Evolutionary conservation across 2,113 vertebrate species (phyloP).

Genomic region (Mastomys natalensis): DNA sequence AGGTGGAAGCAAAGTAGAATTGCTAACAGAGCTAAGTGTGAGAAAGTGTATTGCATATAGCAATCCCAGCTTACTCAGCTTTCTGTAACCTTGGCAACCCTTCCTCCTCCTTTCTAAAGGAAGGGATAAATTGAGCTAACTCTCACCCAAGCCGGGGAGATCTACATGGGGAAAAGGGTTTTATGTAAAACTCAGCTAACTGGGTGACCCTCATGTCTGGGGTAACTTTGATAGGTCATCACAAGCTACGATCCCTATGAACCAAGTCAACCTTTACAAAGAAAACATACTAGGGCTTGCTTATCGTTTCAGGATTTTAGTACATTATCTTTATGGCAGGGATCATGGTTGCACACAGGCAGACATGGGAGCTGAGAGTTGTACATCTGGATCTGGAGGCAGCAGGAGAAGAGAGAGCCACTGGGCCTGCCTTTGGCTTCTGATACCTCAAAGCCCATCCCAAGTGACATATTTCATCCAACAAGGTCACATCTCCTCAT

Average conservation of each 20-base stretch:
- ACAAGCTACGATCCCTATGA: neutral
- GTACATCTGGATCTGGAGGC: neutral
- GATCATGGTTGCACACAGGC: neutral
- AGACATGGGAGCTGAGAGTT: neutral
- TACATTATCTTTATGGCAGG: too few relatives aligned
- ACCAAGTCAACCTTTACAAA: neutral
- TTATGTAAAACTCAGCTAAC: neutral
- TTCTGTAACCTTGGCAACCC: neutral
- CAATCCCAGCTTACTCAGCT: accelerated
- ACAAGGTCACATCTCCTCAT: neutral
- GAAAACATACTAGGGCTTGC: neutral
- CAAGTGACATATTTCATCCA: neutral
- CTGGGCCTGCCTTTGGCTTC: neutral
- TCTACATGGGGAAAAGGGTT: neutral
- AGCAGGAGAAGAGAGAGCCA: neutral
- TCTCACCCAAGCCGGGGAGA: neutral
- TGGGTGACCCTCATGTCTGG: neutral
- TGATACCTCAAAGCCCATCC: neutral
- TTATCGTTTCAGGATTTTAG: neutral
- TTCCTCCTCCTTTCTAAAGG: neutral
- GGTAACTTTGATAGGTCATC: neutral
- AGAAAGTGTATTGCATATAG: accelerated
- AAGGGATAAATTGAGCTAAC: accelerated
- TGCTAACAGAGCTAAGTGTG: too few relatives aligned
- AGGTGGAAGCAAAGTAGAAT: too few relatives aligned